Percentiles rank a stretch among this genome's conserved stretches.
These are phyloP conservation scores for Lymantria monacha DNA, from an alignment of 2,888 invertebrate species.

Conservation along the genomic window DNA sequence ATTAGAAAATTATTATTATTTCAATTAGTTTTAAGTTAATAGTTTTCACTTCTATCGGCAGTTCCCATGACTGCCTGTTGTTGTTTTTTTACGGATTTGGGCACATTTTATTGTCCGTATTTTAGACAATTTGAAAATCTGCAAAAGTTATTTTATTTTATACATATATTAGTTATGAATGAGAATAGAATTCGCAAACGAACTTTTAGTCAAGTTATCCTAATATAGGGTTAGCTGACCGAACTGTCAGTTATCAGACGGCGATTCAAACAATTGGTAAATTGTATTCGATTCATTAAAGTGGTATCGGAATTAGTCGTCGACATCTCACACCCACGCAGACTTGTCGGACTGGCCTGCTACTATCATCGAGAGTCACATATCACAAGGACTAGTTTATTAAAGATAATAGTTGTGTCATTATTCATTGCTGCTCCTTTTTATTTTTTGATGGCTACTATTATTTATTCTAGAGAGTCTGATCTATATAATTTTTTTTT, in stretches of 20 bases:
- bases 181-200: not conserved
- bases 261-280: conserved; percentile 49
- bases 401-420: conserved; percentile 6
- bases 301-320: conserved; percentile 25
- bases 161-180: not conserved
- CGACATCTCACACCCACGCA: conserved; percentile 28
- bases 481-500: too few relatives aligned
- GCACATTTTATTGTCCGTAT: too few relatives aligned
- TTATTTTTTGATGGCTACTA: too few relatives aligned
- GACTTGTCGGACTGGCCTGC: not conserved
- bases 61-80: too few relatives aligned
- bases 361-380: not conserved
- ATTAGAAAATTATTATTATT: too few relatives aligned
- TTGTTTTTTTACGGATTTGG: too few relatives aligned
- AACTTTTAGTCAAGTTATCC: too few relatives aligned
- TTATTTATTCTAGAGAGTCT: too few relatives aligned
- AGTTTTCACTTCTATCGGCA: too few relatives aligned
- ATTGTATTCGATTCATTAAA: conserved; percentile 55
- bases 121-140: too few relatives aligned
- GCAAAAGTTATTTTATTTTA: too few relatives aligned
- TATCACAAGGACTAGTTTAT: conserved; percentile 6
- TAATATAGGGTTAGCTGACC: not conserved
- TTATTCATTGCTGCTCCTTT: conserved; percentile 1
- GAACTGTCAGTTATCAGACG: not conserved
- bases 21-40: too few relatives aligned